phyloP scores from a whole-genome alignment of 2,888 invertebrate species.

The Ditylenchus weischeri region DNA sequence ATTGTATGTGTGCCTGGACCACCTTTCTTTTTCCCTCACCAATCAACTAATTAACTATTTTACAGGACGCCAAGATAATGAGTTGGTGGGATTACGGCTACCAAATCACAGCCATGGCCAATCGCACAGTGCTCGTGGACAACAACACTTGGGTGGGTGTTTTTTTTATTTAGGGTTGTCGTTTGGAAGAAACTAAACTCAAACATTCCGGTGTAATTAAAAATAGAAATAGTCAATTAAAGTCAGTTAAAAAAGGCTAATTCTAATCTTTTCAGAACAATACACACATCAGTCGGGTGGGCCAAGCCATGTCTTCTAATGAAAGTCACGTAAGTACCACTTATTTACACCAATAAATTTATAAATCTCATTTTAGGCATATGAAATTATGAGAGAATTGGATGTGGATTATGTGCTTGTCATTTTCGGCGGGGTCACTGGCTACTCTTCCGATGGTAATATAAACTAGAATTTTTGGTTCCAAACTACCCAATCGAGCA shows the following conservation, averaged over 20 bases:
- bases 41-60: constrained; percentile 6
- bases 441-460: constrained; percentile 90
- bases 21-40: neutral
- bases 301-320: constrained; percentile 85
- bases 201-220: too few species aligned
- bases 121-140: constrained; percentile 81
- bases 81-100: constrained; percentile 99
- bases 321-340: constrained; percentile 71
- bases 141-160: constrained; percentile 99
- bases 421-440: constrained; percentile 96
- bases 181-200: too few species aligned
- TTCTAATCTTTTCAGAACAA: too few species aligned
- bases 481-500: neutral
- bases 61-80: constrained; percentile 88
- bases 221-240: too few species aligned
- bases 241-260: too few species aligned
- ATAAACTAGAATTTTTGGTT: neutral
- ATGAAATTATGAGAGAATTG: constrained; percentile 92
- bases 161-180: too few species aligned
- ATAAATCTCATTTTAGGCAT: constrained; percentile 65
- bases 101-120: constrained; percentile 95
- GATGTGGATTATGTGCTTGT: constrained; percentile 93
- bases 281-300: constrained; percentile 77
- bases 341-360: too few species aligned
- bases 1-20: constrained; percentile 13